phyloP scores from a whole-genome alignment of 1,140 invertebrate genomes.

The Micrasema longulum region DNA sequence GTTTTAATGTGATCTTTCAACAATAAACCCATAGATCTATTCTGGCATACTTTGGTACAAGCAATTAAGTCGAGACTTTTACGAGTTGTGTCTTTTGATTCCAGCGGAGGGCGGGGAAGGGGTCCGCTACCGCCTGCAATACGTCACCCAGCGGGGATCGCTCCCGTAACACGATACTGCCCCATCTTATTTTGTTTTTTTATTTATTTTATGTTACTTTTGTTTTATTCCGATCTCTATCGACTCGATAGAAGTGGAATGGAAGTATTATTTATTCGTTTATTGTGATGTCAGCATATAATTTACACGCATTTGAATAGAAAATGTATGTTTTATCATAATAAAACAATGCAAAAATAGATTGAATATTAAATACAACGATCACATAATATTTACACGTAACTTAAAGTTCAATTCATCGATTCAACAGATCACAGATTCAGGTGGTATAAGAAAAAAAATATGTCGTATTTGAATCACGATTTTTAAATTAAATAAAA shows the following conservation, averaged over 20 bases:
- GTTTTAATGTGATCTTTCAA: not conserved
- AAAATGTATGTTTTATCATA: too few species aligned
- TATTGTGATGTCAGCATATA: slow-evolving; percentile 40
- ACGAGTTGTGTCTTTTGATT: slow-evolving; percentile 40
- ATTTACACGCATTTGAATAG: slow-evolving; percentile 14
- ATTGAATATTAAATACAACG: too few species aligned
- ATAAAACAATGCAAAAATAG: too few species aligned
- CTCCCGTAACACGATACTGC: slow-evolving; percentile 46
- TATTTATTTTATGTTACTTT: too few species aligned
- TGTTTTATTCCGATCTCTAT: slow-evolving; percentile 32
- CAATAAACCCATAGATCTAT: slow-evolving; percentile 23
- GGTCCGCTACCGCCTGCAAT: slow-evolving; percentile 20
- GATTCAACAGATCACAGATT: too few species aligned
- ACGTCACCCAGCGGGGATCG: slow-evolving; percentile 45
- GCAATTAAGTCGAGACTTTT: slow-evolving; percentile 39
- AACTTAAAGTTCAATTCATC: too few species aligned
- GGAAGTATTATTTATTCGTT: slow-evolving; percentile 34
- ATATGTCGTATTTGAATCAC: too few species aligned
- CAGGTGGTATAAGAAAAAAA: too few species aligned
- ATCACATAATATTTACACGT: too few species aligned
- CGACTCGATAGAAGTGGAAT: slow-evolving; percentile 19
- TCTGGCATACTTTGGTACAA: slow-evolving; percentile 28
- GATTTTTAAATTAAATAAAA: too few species aligned
- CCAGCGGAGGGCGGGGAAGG: slow-evolving; percentile 25
- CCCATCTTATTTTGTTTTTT: slow-evolving; percentile 26